Evolutionary conservation across 1,140 invertebrate species (phyloP), one percentile per base, ranked within the genome.

Genomic region (Cotesia typhae): DNA sequence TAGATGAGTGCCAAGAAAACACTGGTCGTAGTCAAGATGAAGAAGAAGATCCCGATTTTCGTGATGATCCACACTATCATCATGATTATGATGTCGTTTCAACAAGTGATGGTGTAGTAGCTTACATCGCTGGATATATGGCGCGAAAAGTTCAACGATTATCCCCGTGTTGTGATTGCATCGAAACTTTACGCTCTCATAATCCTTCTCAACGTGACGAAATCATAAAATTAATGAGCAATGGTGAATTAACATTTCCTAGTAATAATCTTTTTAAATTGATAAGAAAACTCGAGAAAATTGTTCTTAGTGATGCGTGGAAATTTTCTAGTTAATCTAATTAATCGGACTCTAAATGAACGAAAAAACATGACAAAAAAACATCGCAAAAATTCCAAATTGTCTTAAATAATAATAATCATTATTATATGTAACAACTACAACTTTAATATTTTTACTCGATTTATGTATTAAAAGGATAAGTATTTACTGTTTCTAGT

Each of bases 111-210:
- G 59, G 59, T 51, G 71, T 75, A 10, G 52, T 63, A 52, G 53
- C 60, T 3, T 75, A 67, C 38, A 75, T 75, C 10, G 71, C 74
- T 17, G 71, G 74, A 41, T 75, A 73, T 59, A 71, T 75, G n/a
- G 67, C 57, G 10, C 71, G 71, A 59, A 70, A 64, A 70, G 51
- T 75, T 47, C 59, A 35, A 17, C 47, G 66, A 51, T 36, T 67
- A 7, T 20, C 64, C 3, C 57, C 64, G 14, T 75, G 74, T 28
- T 14, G 53, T 52, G 20, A 67, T 10, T 75, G 74, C 67, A 20
- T 69, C 5, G 53, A 70, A 20, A n/a, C 52, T 5, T 37, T 70
- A 20, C 38, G 73, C 17, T 60, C 67, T 14, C 36, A 36, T 1
- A 59, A 64, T 36, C 7, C 59, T 55, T 55, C 12, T 38, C 0